Base-by-base conservation (phyloP, 2,888 invertebrate species). In the Mactromeris polynyma region DNA sequence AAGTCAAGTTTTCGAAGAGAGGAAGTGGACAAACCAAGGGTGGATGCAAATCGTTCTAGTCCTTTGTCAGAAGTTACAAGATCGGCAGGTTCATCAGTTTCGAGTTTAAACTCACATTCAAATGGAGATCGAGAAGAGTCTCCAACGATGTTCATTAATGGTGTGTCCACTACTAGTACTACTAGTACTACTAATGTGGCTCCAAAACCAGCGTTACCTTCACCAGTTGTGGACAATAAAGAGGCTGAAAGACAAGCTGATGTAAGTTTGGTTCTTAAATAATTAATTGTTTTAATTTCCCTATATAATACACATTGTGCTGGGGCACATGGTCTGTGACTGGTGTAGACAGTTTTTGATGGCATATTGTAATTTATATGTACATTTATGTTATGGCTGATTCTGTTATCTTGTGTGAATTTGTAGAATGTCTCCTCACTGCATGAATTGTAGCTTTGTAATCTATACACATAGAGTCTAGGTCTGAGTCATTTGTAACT, bases 1-100 rank as follows among this genome's bases (percentile, higher is more conserved):
- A 92, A 93, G 42, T 95, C 95, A 31, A 95, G 95, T 88, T 95
- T 95, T 91, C 93, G 95, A 21, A 93, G 94, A 81, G 95, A 95
- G 38, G 95, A 95, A 51, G 90, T 85, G 14, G 94, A 94, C 58
- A 94, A 94, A 79, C 94, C 94, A 7, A 90, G 93, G 19, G 78
- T 93, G 9, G 93, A 88, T n/a, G 54, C 36, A 21, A 83, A 86
- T 19, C 82, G 91, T 31, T 90, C 92, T 0, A 94, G 93, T 90
- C 94, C 94, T 1, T 26, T 94, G 82, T 92, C 92, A 2, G 94
- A 94, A 46, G 64, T 91, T 42, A 91, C 89, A 26, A 85, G 90
- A 73, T 93, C 93, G 19, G 89, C 92, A 31, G 91, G 92, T 36
- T 87, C 93, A 9, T 93, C 93, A 0, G 85, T 92, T 42, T 88